Evolutionary conservation across 1,140 invertebrate species (phyloP).

Genomic region (Druon quercuslanigerum): DNA sequence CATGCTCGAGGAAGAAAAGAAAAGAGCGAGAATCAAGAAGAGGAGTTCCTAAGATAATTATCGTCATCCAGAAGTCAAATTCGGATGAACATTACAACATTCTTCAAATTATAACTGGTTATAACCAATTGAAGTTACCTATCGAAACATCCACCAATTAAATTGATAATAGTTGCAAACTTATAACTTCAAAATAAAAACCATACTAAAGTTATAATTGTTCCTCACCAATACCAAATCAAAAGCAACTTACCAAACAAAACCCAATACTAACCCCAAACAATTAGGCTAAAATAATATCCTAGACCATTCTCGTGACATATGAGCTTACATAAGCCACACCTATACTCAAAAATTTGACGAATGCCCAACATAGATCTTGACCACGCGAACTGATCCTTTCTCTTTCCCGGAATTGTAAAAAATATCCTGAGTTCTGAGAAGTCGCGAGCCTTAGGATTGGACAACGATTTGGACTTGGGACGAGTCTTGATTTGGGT

Average conservation of each 20-base stretch:
- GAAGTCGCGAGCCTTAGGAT: not conserved
- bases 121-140: too few relatives aligned
- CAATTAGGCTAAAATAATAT: not conserved
- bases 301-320: not conserved
- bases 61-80: not conserved
- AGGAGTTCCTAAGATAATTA: conserved; percentile 10
- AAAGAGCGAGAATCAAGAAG: not conserved
- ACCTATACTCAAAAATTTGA: not conserved
- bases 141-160: too few relatives aligned
- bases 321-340: not conserved
- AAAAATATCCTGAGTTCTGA: not conserved
- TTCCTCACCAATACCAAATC: too few relatives aligned
- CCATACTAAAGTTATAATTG: too few relatives aligned
- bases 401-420: not conserved
- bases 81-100: not conserved
- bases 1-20: not conserved
- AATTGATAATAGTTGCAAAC: too few relatives aligned
- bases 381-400: conserved; percentile 6
- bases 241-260: too few relatives aligned
- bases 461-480: not conserved
- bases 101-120: too few relatives aligned
- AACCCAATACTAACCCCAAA: too few relatives aligned
- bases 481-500: conserved; percentile 2
- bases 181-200: too few relatives aligned
- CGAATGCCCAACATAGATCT: not conserved